Percentiles rank a stretch among this genome's conserved stretches.
Evolutionary conservation across 2,113 vertebrate species (phyloP).

Genomic region (Arenaria interpres): DNA sequence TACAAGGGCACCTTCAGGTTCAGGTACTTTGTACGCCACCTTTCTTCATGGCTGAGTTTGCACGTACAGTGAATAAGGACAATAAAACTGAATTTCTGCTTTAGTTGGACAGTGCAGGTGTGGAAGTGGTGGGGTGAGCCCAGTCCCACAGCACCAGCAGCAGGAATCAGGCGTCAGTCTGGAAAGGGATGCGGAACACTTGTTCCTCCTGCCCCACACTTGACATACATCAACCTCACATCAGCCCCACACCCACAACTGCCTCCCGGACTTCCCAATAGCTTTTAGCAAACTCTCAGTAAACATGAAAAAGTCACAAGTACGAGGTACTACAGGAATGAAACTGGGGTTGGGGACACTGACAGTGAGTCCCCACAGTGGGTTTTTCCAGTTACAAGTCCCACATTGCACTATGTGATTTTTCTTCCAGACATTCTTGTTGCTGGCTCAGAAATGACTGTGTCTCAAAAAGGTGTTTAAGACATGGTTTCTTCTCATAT

Average conservation of each 20-base stretch:
- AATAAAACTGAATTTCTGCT: background rate
- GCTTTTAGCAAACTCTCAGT: background rate
- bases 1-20: background rate
- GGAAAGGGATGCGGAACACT: background rate
- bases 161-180: background rate
- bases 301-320: background rate
- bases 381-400: background rate
- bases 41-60: background rate
- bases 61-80: background rate
- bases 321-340: background rate
- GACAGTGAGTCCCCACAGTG: background rate
- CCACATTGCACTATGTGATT: rapidly evolving
- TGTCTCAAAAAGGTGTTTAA: background rate
- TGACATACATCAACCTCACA: background rate
- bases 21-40: background rate
- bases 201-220: background rate
- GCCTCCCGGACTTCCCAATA: background rate
- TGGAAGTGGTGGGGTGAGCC: background rate
- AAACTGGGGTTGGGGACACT: background rate
- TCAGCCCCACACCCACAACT: background rate
- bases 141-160: background rate
- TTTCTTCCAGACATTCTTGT: background rate
- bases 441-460: background rate
- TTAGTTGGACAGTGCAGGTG: background rate
- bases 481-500: background rate